These are phyloP conservation scores for Platerodrilus igneus DNA, from an alignment of 2,888 invertebrate species.

Conservation along the genomic window DNA sequence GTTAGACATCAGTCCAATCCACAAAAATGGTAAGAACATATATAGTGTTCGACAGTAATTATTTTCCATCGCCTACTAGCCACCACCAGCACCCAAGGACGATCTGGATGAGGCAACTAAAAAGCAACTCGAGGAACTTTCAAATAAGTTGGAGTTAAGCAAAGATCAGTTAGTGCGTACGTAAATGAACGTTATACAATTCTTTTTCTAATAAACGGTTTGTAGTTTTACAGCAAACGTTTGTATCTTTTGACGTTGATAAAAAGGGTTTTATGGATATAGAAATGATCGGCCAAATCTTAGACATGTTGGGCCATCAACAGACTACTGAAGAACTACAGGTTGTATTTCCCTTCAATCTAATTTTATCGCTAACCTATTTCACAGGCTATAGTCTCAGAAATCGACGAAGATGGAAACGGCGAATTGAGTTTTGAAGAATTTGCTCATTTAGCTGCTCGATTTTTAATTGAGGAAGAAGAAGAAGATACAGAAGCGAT, in stretches of 20 bases:
- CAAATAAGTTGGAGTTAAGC: conserved; percentile 20
- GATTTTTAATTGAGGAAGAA: conserved; percentile 82
- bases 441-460: conserved; percentile 79
- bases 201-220: no score
- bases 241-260: conserved; percentile 87
- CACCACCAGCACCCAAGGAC: no score
- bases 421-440: conserved; percentile 87
- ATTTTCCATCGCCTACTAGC: no score
- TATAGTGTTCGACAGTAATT: no score
- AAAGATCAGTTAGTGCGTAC: conserved; percentile 44
- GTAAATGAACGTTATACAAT: conserved; percentile 20
- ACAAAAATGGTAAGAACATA: no score
- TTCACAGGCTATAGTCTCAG: conserved; percentile 66
- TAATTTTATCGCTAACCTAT: background rate
- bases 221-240: conserved; percentile 86
- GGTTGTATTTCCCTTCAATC: no score
- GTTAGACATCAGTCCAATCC: no score
- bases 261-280: conserved; percentile 79
- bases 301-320: conserved; percentile 87
- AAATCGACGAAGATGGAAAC: conserved; percentile 80
- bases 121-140: conserved; percentile 15
- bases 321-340: conserved; percentile 72
- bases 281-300: conserved; percentile 78
- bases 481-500: conserved; percentile 87
- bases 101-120: conserved; percentile 18